Evolutionary conservation across 2,797 vertebrate genomes (phyloP).

Genomic region (Girardinus metallicus): DNA sequence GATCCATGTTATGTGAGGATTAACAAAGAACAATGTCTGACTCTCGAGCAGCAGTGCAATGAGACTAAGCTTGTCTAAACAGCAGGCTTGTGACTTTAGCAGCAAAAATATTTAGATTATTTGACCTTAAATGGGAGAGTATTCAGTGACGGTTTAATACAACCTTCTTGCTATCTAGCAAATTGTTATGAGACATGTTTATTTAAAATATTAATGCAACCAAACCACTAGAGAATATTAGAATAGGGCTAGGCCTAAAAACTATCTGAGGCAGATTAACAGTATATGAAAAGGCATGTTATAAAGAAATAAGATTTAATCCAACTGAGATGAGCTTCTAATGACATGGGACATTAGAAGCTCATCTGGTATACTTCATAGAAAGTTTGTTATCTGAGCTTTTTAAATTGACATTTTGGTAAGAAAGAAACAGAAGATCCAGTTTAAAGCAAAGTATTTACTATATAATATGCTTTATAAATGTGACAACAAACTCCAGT

Average conservation of each 20-base stretch:
- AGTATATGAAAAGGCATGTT: background rate
- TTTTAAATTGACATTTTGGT: background rate
- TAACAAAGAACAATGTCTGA: background rate
- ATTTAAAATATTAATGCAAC: background rate
- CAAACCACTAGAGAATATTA: background rate
- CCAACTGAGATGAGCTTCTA: background rate
- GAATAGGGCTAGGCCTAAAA: background rate
- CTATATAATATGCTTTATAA: background rate
- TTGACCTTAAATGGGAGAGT: background rate
- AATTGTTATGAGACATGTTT: background rate
- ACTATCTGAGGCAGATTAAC: background rate
- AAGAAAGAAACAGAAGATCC: background rate
- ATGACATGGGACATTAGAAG: background rate
- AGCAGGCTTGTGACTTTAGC: background rate
- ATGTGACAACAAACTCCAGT: background rate
- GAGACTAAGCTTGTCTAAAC: background rate
- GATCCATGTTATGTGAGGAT: background rate
- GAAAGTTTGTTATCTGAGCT: background rate
- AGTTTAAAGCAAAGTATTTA: background rate
- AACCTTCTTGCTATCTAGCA: background rate
- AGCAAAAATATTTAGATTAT: background rate
- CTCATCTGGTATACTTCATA: background rate
- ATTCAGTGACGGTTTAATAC: background rate
- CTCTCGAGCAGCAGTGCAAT: conserved; percentile 4
- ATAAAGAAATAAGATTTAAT: background rate